Evolutionary conservation across 2,888 invertebrate species (phyloP), one percentile per base, ranked within the genome.

Genomic region (Phalera bucephala): DNA sequence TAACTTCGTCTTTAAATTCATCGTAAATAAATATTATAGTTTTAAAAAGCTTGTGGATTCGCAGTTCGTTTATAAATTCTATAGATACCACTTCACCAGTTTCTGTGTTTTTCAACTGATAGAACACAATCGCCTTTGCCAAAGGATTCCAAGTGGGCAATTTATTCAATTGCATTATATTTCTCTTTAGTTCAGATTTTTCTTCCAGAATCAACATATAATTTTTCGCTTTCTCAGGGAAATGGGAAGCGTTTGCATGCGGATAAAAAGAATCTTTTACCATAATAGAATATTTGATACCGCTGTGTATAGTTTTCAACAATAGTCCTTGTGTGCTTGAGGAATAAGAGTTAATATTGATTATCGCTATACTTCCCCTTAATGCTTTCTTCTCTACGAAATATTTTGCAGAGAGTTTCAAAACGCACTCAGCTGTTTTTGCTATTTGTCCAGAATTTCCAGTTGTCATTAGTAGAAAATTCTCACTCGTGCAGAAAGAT

Each of bases 151-250:
- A 90, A 46, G 88, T 83, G 6, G 90, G 90, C 36, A 90, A 70
- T 61, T 80, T 84, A 47, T 82, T 83, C 49, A 90, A 64, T 61
- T 88, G 86, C 45, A 81, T 56, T 64, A 90, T 86, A 65, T 90
- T 85, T 53, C 83, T 74, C 47, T 61, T 72, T 25, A 90, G 65
- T 58, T 90, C 89, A 27, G 74, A 71, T 72, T 83, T 84, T 45
- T 85, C 80, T 68, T 90, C 88, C 46, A 90, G 73, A 72, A 90
- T 82, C 72, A 90, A 72, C 85, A 90, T 83, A 69, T 90, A 90
- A 77, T 90, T 90, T 73, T 90, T 89, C 38, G 90, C 90, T 72
- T 86, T 90, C 70, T 90, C 90, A 10, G 84, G 88, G 48, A 90
- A 90, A 72, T 90, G 90, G 21, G 90, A 88, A 34, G 90, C 90